phyloP scores from a whole-genome alignment of 2,888 invertebrate genomes.

The Callinectes sapidus region DNA sequence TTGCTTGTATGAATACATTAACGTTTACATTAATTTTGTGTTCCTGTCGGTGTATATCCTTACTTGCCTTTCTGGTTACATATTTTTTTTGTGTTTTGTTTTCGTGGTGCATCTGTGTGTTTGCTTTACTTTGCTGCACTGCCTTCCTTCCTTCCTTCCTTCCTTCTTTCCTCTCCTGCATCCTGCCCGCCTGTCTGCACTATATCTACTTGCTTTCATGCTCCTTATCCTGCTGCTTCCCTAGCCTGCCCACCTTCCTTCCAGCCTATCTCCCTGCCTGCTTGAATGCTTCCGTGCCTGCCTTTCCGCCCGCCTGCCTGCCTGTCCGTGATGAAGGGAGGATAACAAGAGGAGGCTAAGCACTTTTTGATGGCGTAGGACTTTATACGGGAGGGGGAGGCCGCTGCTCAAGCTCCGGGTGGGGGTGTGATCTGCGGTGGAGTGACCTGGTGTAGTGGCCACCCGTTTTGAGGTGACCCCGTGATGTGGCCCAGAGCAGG shows the following conservation, averaged over 20 bases:
- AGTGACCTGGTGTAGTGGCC: background rate
- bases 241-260: background rate
- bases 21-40: background rate
- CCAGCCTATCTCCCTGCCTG: background rate
- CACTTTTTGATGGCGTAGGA: background rate
- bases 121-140: background rate
- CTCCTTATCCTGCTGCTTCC: background rate
- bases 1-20: background rate
- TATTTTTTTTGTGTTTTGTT: background rate
- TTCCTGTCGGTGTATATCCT: background rate
- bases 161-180: background rate
- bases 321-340: slow-evolving; percentile 31
- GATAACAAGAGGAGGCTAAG: slow-evolving; percentile 16
- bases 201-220: background rate
- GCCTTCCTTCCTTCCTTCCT: background rate
- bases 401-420: background rate
- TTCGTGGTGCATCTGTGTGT: background rate
- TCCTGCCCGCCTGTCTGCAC: background rate
- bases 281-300: background rate
- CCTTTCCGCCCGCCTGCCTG: background rate
- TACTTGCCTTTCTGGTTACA: background rate
- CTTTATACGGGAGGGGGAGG: slow-evolving; percentile 1
- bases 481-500: background rate
- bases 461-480: background rate
- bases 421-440: slow-evolving; percentile 3